phyloP scores from a whole-genome alignment of 2,888 invertebrate genomes.

The Cosmia trapezina region DNA sequence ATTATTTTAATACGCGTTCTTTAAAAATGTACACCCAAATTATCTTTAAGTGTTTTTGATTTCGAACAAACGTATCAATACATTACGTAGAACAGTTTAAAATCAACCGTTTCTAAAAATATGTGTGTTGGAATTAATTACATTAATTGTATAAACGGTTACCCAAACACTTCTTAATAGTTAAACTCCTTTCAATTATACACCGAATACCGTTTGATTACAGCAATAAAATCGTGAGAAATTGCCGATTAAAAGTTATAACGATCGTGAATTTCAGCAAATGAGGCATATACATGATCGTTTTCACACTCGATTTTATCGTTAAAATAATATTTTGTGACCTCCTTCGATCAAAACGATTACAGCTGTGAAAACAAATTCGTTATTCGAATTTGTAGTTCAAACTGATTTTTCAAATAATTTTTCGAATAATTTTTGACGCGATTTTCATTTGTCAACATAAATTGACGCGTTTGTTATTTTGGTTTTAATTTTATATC shows the following conservation, averaged over 20 bases:
- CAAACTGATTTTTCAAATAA: background rate
- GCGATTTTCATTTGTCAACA: conserved; percentile 17
- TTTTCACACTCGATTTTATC: conserved; percentile 51
- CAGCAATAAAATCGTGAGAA: conserved; percentile 51
- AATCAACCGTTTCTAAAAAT: background rate
- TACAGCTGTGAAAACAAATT: conserved; percentile 22
- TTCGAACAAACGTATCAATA: background rate
- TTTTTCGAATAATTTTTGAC: conserved; percentile 2
- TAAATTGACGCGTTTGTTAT: background rate
- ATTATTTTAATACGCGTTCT: background rate
- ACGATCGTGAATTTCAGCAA: conserved; percentile 49
- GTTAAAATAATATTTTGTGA: conserved; percentile 35
- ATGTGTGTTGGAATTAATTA: conserved; percentile 9
- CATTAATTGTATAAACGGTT: too few relatives aligned
- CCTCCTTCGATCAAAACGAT: conserved; percentile 7
- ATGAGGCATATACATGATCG: conserved; percentile 48
- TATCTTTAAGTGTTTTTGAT: background rate
- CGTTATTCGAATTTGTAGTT: conserved; percentile 14
- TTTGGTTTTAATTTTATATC: background rate
- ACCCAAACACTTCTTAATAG: conserved; percentile 28
- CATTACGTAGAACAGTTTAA: background rate
- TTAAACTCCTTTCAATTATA: conserved; percentile 50
- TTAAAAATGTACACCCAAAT: background rate
- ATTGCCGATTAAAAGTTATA: conserved; percentile 65
- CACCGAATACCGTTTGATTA: conserved; percentile 43